Evolutionary conservation across 2,888 invertebrate genomes (phyloP), one percentile per base, ranked within the genome.

Genomic region (Patella depressa): DNA sequence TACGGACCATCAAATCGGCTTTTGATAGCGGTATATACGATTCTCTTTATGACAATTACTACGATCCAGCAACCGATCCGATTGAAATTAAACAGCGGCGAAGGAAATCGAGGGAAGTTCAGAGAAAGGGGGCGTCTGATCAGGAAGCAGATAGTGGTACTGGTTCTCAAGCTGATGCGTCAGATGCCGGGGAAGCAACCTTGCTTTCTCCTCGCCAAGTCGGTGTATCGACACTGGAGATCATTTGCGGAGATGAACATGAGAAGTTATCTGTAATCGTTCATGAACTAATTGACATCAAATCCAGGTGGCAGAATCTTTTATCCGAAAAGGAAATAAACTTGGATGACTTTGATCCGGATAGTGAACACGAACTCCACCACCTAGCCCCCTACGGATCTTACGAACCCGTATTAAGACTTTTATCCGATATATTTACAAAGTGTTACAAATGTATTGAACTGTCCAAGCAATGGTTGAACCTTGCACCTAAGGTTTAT

Each of bases 371-470:
- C 73, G 88, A 89, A 75, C 73, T 89, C 15, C 79, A 86, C 71
- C 84, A 85, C 29, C 86, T 86, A 73, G 79, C 78, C n/a, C 82
- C 85, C 57, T 85, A 83, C 73, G 78, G 83, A 4, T 76, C 81
- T 24, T 88, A 87, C 79, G 88, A 88, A 80, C 78, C 83, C 2
- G 80, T 90, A 7, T 80, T 90, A 9, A 79, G 90, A 59, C 81
- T 90, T 12, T 80, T 90, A 34, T 89, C 89, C 0, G 90, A 90
- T 79, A 85, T 89, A 14, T 89, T 90, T 81, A 85, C 86, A 17
- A 90, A 90, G 79, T 88, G 87, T 72, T 88, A 86, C 79, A 89
- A 88, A 77, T 85, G 87, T 17, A 82, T 89, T 19, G 89, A 89
- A 75, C 80, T 90, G 24, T 86, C 88, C 17, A 87, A 88, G 77